Evolutionary conservation across 2,797 vertebrate genomes (phyloP).

Genomic region (Diplodus sargus): DNA sequence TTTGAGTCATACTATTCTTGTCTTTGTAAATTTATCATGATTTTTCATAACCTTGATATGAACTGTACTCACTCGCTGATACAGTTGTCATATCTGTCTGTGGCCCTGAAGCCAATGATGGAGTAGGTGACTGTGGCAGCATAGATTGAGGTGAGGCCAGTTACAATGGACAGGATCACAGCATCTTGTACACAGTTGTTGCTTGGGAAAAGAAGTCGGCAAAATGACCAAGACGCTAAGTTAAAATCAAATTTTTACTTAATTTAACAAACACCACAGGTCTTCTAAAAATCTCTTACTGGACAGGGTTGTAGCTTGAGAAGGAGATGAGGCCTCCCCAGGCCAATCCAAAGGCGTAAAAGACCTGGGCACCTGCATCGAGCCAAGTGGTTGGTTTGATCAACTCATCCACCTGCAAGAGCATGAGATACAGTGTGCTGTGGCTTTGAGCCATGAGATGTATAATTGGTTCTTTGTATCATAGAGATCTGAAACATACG

Average conservation of each 20-base stretch:
- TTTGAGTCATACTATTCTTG: too few relatives aligned
- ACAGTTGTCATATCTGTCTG: constrained; percentile 90
- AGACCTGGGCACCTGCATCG: constrained; percentile 96
- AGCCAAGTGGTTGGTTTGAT: constrained; percentile 92
- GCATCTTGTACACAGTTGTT: constrained; percentile 96
- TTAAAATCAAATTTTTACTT: not conserved
- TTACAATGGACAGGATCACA: constrained; percentile 89
- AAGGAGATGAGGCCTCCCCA: constrained; percentile 98
- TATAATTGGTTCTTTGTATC: not conserved
- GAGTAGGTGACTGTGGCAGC: constrained; percentile 93
- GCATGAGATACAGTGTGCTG: not conserved
- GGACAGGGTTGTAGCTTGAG: constrained; percentile 97
- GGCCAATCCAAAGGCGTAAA: constrained; percentile 94
- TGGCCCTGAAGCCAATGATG: constrained; percentile 97
- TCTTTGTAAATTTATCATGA: too few relatives aligned
- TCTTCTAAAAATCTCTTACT: constrained; percentile 85
- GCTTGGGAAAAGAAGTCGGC: constrained; percentile 71
- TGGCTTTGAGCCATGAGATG: not conserved
- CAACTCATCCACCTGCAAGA: constrained; percentile 87
- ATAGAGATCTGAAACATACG: constrained; percentile 77
- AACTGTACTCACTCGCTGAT: constrained; percentile 82
- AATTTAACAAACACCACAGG: not conserved
- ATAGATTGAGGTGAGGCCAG: constrained; percentile 92
- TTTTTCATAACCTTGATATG: not conserved
- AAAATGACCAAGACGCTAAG: not conserved